Evolutionary conservation across 2,113 vertebrate species (phyloP).

Genomic region (Neodon shergylaensis): DNA sequence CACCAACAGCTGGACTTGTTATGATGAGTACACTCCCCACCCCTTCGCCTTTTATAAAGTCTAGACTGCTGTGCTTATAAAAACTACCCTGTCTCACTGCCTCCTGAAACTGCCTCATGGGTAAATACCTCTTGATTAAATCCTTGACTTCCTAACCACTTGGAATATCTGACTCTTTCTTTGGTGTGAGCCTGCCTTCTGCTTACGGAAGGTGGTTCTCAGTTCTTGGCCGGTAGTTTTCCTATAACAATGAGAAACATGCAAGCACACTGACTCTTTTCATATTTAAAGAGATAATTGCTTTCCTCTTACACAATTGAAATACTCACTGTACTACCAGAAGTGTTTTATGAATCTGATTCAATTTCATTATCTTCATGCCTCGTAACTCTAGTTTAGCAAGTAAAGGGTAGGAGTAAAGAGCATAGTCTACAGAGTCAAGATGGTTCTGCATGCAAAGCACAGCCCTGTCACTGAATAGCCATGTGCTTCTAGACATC

Average conservation of each 20-base stretch:
- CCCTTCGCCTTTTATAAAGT: neutral
- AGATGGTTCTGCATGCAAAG: neutral
- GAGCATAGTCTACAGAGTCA: neutral
- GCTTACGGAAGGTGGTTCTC: neutral
- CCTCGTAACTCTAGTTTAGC: neutral
- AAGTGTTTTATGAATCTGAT: neutral
- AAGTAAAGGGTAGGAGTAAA: neutral
- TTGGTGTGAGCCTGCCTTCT: neutral
- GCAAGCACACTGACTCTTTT: neutral
- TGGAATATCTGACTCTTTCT: neutral
- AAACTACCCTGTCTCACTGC: neutral
- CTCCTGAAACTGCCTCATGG: neutral
- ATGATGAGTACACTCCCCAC: neutral
- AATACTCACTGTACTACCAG: neutral
- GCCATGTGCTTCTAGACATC: neutral
- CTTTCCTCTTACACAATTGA: neutral
- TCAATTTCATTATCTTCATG: neutral
- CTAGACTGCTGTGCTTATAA: neutral
- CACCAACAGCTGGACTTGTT: neutral
- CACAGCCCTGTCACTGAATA: neutral
- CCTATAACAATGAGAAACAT: neutral
- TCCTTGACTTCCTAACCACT: neutral
- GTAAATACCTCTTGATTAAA: neutral
- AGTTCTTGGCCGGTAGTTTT: neutral
- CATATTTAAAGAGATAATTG: neutral